Conservation (phyloP, 2,797 vertebrate species). For the Coregonus ussuriensis region DNA sequence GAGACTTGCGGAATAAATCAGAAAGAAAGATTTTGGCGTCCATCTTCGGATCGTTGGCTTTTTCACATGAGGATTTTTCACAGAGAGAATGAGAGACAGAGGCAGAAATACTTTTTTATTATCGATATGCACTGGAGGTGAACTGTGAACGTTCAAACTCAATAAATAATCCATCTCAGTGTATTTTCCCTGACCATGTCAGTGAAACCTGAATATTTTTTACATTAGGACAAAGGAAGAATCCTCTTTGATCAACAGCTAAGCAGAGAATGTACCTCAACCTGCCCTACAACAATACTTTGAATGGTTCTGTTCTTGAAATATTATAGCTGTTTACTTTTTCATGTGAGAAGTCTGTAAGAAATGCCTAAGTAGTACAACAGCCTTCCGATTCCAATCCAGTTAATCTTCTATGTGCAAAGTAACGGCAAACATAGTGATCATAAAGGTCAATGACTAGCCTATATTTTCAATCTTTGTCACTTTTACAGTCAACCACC, state of each 20-base stretch:
- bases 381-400: background rate
- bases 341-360: background rate
- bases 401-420: background rate
- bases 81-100: background rate
- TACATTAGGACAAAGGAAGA: background rate
- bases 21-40: background rate
- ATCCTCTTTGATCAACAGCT: background rate
- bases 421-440: background rate
- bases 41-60: background rate
- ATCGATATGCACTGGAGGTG: background rate
- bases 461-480: background rate
- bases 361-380: background rate
- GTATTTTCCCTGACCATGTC: background rate
- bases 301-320: background rate
- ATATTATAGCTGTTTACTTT: too few species aligned
- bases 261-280: background rate
- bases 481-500: background rate
- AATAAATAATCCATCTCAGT: background rate
- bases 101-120: background rate
- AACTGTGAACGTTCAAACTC: background rate
- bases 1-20: conserved; percentile 28
- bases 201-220: background rate
- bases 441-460: background rate
- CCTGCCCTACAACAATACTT: background rate
- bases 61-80: background rate